Conservation (phyloP, 2,888 invertebrate species). For the Mythimna pallens region DNA sequence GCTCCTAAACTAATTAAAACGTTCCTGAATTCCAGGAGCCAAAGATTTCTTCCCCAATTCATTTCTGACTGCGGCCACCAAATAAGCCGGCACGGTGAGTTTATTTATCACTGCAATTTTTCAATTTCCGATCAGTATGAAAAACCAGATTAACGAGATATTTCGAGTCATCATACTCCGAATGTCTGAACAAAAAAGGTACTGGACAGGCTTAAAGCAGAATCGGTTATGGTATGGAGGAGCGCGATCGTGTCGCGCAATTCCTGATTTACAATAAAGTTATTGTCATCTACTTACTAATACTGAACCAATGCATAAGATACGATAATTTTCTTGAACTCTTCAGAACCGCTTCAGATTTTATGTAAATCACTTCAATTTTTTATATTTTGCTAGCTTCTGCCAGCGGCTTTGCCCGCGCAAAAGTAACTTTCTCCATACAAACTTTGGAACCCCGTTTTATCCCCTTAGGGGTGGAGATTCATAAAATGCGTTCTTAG, state of each 20-base stretch:
- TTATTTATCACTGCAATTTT: constrained; percentile 1
- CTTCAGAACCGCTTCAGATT: background rate
- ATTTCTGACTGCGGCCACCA: background rate
- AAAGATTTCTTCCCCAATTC: background rate
- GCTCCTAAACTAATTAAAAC: background rate
- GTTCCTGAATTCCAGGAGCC: background rate
- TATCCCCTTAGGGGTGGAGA: too few species aligned
- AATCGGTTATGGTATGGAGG: constrained; percentile 11
- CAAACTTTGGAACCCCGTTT: too few species aligned
- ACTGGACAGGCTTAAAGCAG: constrained; percentile 6
- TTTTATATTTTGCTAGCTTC: background rate
- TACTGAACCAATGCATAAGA: background rate
- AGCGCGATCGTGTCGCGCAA: background rate
- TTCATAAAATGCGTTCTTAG: too few species aligned
- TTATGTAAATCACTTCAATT: background rate
- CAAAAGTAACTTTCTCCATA: too few species aligned
- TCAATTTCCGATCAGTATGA: constrained; percentile 16
- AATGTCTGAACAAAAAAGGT: constrained; percentile 26
- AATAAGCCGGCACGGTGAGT: background rate
- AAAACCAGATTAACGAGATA: constrained; percentile 19
- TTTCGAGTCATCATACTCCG: constrained; percentile 27
- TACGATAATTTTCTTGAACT: background rate
- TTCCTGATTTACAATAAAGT: background rate
- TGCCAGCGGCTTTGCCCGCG: too few species aligned
- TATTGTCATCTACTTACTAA: background rate